A percentile compares a stretch with the other conserved stretches of the same genome.
Evolutionary conservation across 1,140 invertebrate genomes (phyloP).

Genomic region (Acromyrmex charruanus): DNA sequence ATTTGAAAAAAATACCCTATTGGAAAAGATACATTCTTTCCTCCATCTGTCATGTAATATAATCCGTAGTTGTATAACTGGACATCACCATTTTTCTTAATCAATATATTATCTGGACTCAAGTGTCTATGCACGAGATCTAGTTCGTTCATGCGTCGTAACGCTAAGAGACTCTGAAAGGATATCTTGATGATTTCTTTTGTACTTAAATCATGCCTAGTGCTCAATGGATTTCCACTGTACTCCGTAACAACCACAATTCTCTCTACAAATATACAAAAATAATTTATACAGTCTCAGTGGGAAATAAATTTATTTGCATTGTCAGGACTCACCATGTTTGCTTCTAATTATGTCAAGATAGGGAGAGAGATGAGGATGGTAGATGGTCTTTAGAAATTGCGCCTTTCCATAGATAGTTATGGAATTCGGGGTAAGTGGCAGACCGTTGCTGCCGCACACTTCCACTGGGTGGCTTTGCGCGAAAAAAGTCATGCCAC

Average conservation of each 20-base stretch:
- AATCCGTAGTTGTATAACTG: constrained; percentile 97
- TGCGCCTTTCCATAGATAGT: constrained; percentile 96
- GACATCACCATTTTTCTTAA: constrained; percentile 90
- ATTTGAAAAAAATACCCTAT: constrained; percentile 91
- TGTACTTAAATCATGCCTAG: constrained; percentile 81
- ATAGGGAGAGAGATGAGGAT: constrained; percentile 95
- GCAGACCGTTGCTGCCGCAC: constrained; percentile 98
- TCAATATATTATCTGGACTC: constrained; percentile 93
- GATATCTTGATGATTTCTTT: constrained; percentile 88
- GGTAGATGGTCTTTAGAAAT: constrained; percentile 92
- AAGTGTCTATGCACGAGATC: constrained; percentile 94
- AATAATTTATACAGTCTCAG: constrained; percentile 11
- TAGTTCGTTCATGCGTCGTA: constrained; percentile 91
- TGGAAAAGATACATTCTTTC: constrained; percentile 95
- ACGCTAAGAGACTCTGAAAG: constrained; percentile 91
- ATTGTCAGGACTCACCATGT: constrained; percentile 91
- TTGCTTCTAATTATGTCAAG: constrained; percentile 97
- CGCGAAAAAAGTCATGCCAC: constrained; percentile 96
- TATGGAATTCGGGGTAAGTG: constrained; percentile 98
- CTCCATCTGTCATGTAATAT: constrained; percentile 95
- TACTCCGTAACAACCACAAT: constrained; percentile 96
- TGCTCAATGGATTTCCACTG: constrained; percentile 89
- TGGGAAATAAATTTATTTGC: constrained; percentile 12
- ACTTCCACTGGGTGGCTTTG: constrained; percentile 95
- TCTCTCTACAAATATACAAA: constrained; percentile 90